Evolutionary conservation across 2,797 vertebrate species (phyloP), one percentile per base, ranked within the genome.

Genomic region (Ambastaia sidthimunki): DNA sequence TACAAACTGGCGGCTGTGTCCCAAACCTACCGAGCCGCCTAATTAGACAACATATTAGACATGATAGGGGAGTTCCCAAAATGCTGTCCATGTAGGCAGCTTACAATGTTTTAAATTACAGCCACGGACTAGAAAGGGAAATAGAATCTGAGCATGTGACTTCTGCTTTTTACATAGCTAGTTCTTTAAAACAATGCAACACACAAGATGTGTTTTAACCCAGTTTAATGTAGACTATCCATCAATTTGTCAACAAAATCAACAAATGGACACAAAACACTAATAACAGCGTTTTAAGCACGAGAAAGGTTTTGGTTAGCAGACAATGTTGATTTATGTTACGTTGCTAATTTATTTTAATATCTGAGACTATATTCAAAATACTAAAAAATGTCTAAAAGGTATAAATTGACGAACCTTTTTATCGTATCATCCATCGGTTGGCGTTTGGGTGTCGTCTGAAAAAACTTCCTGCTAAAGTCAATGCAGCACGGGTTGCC

Each of bases 401-500:
- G 28, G 60, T 4, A 28, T 12, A 28, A 57, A 72, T 0, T 7
- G 3, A 57, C 77, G 13, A 55, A 73, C 69, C 69, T 80, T 34
- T 11, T 18, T 25, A 18, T 44, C 11, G 60, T 16, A 11, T 57
- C 50, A n/a, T 72, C 70, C 70, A 73, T 80, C 48, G 18, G 69
- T 65, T n/a, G 77, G 21, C 54, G 28, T 50, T 63, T 31, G 50
- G n/a, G 76, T 54, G 12, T 63, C 19, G 47, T 23, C 23, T 59
- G 16, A 21, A 48, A 31, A 62, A 65, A 72, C 70, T 80, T 80
- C 77, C 70, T 71, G 68, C 11, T 63, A 19, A 71, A 62, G 67
- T 1, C 28, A 71, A 15, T 71, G 75, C 16, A n/a, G 54, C 1
- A 1, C 52, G 23, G 52, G 76, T 78, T 78, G 76, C 76, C 76